phyloP scores from a whole-genome alignment of 2,113 vertebrate genomes.

The Rhea americana region DNA sequence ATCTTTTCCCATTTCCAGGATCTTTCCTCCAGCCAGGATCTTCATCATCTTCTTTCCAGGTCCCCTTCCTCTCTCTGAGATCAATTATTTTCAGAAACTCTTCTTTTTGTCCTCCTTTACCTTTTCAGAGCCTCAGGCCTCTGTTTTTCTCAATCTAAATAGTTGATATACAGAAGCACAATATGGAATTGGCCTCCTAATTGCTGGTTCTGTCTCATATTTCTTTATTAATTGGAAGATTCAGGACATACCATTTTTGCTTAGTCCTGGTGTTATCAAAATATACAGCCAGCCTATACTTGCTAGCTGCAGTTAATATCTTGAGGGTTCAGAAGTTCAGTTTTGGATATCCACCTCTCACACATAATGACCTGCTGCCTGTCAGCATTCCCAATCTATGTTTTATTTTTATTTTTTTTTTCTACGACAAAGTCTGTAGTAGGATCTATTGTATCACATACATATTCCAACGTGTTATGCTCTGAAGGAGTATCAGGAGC shows the following conservation, averaged over 20 bases:
- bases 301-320: background rate
- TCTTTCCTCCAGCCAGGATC: background rate
- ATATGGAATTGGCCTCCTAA: background rate
- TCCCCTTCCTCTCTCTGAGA: background rate
- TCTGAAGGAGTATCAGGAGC: background rate
- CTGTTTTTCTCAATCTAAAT: background rate
- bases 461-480: fast-evolving
- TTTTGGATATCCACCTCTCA: background rate
- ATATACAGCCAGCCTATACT: background rate
- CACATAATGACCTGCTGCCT: background rate
- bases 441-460: background rate
- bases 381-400: background rate
- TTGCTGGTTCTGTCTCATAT: background rate
- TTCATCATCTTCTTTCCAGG: background rate
- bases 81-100: background rate
- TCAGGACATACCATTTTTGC: background rate
- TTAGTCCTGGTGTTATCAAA: background rate
- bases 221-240: background rate
- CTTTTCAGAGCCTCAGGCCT: background rate
- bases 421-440: background rate
- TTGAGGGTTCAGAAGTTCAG: background rate
- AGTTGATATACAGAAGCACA: background rate
- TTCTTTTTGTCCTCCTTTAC: background rate
- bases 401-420: background rate
- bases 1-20: background rate